Evolutionary conservation across 1,140 invertebrate species (phyloP), one percentile per base, ranked within the genome.

Genomic region (Plutomurus gul): DNA sequence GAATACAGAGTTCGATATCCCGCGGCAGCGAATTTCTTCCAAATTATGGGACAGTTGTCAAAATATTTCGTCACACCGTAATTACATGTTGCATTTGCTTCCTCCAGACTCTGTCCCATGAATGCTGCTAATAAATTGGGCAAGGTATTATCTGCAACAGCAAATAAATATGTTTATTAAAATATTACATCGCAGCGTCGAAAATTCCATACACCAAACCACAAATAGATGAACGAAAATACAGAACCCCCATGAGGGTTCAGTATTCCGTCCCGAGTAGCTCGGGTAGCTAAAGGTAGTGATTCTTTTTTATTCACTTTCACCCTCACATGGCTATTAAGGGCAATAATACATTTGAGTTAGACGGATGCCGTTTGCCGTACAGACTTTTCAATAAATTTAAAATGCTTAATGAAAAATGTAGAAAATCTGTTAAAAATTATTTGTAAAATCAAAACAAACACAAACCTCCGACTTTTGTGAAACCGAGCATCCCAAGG

Each of bases 1-100:
- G 89, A 91, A 75, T 92, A 92, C 1, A 91, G 90, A 0, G 95
- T 96, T 0, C 90, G 89, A 84, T 92, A 96, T 4, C 92, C 92
- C 8, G 89, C 87, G 25, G 91, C 85, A 76, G 90, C 89, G 84
- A 90, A 96, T 77, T 90, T 88, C 70, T 93, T 91, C 94, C 94
- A 96, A 13, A 96, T 88, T 79, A 95, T 92, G 1, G 92, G 90
- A 84, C 94, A 96, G 40, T 88, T 83, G 83, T 94, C 92, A 80
- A 91, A 93, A 8, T 86, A 30, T 5, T 25, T 70, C 4, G 33
- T 47, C 11, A 39, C 51, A 22, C 13, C 30, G 2, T 18, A 27
- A n/a, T 85, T 92, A 20, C 40, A 73, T 8, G n/a, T 20, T 3
- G 1, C 7, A 4, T 88, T 87, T 30, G 94, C 81, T 81, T 92